Evolutionary conservation across 2,113 vertebrate genomes (phyloP).

Genomic region (Zeus faber): DNA sequence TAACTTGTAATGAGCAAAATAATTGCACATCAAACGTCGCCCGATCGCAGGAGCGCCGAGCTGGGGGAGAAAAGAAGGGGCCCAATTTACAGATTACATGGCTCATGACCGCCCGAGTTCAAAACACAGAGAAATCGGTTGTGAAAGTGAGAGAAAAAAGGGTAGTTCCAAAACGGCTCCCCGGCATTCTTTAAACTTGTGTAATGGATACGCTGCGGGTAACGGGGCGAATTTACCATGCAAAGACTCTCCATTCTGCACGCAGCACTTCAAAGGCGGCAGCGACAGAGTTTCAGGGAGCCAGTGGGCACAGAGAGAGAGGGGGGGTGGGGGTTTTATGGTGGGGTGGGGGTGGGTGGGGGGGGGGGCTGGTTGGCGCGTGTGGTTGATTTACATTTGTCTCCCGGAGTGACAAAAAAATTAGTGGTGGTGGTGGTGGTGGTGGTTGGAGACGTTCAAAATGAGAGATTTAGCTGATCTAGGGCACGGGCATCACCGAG

Average conservation of each 20-base stretch:
- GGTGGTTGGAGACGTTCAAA: constrained; percentile 61
- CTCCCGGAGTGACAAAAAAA: constrained; percentile 74
- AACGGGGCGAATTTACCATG: constrained; percentile 76
- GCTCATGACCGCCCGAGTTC: constrained; percentile 76
- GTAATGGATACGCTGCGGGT: constrained; percentile 78
- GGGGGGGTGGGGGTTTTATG: constrained; percentile 58
- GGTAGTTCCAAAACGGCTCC: constrained; percentile 69
- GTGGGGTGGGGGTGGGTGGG: constrained; percentile 73
- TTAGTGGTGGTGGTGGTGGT: neutral
- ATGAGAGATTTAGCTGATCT: constrained; percentile 75
- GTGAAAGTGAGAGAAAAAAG: constrained; percentile 74
- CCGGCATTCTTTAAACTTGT: constrained; percentile 78
- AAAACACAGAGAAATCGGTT: constrained; percentile 79
- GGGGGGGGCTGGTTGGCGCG: constrained; percentile 62
- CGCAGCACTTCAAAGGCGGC: constrained; percentile 72
- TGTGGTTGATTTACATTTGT: constrained; percentile 67
- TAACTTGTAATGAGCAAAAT: constrained; percentile 84
- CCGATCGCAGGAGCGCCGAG: constrained; percentile 53
- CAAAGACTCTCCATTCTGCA: constrained; percentile 78
- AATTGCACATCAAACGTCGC: constrained; percentile 78
- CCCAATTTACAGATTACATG: constrained; percentile 80
- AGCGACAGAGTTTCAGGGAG: constrained; percentile 71
- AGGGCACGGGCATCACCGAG: constrained; percentile 52
- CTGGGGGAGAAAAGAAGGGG: constrained; percentile 70
- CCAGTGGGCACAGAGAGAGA: constrained; percentile 72